Conservation (phyloP, 2,113 vertebrate genomes). For the Triplophysa rosa region DNA sequence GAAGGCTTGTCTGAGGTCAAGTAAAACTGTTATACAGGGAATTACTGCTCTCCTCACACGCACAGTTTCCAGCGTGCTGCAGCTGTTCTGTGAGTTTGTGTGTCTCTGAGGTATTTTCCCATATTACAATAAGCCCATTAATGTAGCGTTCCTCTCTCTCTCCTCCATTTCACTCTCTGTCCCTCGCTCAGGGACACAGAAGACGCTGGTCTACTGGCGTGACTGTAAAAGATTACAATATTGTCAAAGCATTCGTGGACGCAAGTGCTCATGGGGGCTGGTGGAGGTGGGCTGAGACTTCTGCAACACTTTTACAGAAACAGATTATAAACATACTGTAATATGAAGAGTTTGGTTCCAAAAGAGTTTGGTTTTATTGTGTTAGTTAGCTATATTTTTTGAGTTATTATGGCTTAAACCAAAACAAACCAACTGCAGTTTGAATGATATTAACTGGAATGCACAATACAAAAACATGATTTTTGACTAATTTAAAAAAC, state of each 20-base stretch:
- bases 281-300: neutral
- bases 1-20: slow-evolving; percentile 32
- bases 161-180: neutral
- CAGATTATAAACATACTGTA: too few relatives aligned
- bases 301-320: neutral
- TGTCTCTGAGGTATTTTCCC: slow-evolving; percentile 47
- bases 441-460: too few relatives aligned
- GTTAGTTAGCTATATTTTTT: too few relatives aligned
- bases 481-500: too few relatives aligned
- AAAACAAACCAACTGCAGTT: too few relatives aligned
- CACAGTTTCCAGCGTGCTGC: slow-evolving; percentile 33
- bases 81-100: slow-evolving; percentile 48
- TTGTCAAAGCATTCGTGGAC: neutral
- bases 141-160: slow-evolving; percentile 40
- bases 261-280: neutral
- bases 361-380: too few relatives aligned
- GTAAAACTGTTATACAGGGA: slow-evolving; percentile 38
- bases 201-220: neutral
- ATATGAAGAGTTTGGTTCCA: too few relatives aligned
- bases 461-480: too few relatives aligned
- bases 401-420: too few relatives aligned
- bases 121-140: slow-evolving; percentile 48
- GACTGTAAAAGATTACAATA: neutral
- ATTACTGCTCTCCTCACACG: slow-evolving; percentile 23
- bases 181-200: slow-evolving; percentile 7